Base-by-base conservation (phyloP, 2,888 invertebrate species). In the Ephialtes manifestator region DNA sequence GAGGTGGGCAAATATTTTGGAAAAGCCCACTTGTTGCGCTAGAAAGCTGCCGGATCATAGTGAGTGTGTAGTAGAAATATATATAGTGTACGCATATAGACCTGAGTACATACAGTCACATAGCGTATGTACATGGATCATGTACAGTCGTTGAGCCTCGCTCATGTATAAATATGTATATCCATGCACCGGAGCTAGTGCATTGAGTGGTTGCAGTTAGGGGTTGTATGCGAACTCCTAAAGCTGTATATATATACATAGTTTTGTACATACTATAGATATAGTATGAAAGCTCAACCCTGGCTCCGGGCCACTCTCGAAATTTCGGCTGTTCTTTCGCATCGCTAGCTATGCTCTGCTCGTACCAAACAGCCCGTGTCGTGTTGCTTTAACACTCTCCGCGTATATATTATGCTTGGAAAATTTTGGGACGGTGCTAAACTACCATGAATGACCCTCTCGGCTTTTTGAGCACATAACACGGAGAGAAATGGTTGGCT, bases 391-490 rank as follows among this genome's bases (percentile, higher is more conserved):
- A 20, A 51, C 75, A 18, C 46, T 24, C n/a, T 46, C n/a, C 79
- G 68, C 70, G 10, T 43, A 35, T 43, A 48, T 67, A 84, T 77
- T 55, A 81, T 60, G 88, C 77, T 88, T 77, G 87, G 87, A 87
- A 89, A 91, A 90, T 90, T 91, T 90, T 72, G 88, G 89, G 86
- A 79, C 71, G 20, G 75, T 39, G 51, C 67, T 24, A 4, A 67
- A 11, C 20, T 72, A 20, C 5, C 65, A 20, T 48, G n/a, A 63
- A 67, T 15, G 53, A 55, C 53, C 20, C 53, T 55, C 65, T 81
- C 86, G 84, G 84, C 85, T 86, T 87, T 89, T 85, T 81, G 77
- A 85, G 83, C 84, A 68, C 60, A 76, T 68, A 8, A 39, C 39
- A 39, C 39, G 8, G 10, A 39, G 39, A 39, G 10, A 39, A 39